Conservation (phyloP, 2,113 vertebrate species). For the Macrotus californicus region DNA sequence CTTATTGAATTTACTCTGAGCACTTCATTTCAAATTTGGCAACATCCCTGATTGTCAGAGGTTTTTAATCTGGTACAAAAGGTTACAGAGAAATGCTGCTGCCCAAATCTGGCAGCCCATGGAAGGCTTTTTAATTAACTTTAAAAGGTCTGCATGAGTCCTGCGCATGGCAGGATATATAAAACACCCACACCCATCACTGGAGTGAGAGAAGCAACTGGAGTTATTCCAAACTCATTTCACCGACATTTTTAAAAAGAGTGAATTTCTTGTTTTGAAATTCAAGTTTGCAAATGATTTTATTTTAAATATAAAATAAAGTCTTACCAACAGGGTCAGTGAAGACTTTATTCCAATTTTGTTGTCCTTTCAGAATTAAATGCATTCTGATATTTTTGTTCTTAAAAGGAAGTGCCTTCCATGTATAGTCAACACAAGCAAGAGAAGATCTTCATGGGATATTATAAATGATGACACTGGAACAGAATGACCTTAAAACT, state of each 20-base stretch:
- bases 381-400: neutral
- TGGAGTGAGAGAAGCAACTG: constrained; percentile 39
- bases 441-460: neutral
- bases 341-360: neutral
- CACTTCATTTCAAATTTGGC: constrained; percentile 69
- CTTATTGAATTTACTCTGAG: constrained; percentile 65
- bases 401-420: neutral
- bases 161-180: constrained; percentile 46
- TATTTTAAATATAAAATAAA: constrained; percentile 1
- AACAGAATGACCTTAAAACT: neutral
- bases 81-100: constrained; percentile 51
- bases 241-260: constrained; percentile 33
- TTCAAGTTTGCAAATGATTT: constrained; percentile 37
- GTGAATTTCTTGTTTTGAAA: constrained; percentile 28
- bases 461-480: neutral
- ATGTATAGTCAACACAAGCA: neutral
- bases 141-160: constrained; percentile 62
- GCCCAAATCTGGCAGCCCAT: constrained; percentile 50
- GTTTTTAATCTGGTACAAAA: constrained; percentile 70
- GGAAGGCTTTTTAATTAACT: constrained; percentile 71
- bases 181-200: constrained; percentile 27
- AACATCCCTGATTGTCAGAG: constrained; percentile 53
- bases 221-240: constrained; percentile 36
- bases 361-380: constrained; percentile 15
- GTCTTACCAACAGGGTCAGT: neutral